These are phyloP conservation scores for Echinometra lucunter DNA, from an alignment of 53 echinoderm and acorn worm genomes.

Conservation along the genomic window DNA sequence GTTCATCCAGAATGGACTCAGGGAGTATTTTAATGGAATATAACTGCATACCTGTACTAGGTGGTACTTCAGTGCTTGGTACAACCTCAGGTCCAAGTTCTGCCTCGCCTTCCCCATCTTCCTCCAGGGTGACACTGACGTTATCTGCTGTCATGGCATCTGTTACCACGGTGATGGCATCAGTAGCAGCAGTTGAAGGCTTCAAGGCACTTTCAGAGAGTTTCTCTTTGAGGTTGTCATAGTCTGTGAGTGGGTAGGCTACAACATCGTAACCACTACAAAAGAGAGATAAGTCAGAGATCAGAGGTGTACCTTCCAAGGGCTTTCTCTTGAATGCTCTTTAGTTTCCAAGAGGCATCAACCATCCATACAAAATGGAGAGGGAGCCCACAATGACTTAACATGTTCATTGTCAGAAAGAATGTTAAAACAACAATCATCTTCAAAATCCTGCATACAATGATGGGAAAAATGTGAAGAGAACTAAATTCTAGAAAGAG, in stretches of 20 bases:
- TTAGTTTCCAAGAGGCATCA: too few species aligned
- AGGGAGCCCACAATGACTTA: too few species aligned
- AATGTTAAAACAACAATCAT: too few species aligned
- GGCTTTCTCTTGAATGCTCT: too few species aligned
- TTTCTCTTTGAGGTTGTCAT: conserved; percentile 81
- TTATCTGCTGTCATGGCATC: conserved; percentile 72
- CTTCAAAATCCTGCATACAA: too few species aligned
- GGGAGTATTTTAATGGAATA: neutral
- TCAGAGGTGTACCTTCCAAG: too few species aligned
- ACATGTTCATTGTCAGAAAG: too few species aligned
- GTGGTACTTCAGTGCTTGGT: conserved; percentile 31
- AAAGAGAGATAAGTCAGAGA: too few species aligned
- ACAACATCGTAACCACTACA: conserved; percentile 91
- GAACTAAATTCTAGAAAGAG: too few species aligned
- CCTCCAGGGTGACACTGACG: conserved; percentile 54
- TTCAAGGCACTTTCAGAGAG: conserved; percentile 63
- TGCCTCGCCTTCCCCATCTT: conserved; percentile 18
- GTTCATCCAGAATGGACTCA: too few species aligned
- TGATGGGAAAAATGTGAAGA: too few species aligned
- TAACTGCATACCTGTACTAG: conserved; percentile 53
- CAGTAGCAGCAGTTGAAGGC: conserved; percentile 78
- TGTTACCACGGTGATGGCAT: conserved; percentile 57
- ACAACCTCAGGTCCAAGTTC: conserved; percentile 15
- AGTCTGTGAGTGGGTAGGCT: conserved; percentile 89
- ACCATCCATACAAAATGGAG: too few species aligned